These are phyloP conservation scores for Coelinius sp. DNA, from an alignment of 2,888 invertebrate species.

Conservation along the genomic window DNA sequence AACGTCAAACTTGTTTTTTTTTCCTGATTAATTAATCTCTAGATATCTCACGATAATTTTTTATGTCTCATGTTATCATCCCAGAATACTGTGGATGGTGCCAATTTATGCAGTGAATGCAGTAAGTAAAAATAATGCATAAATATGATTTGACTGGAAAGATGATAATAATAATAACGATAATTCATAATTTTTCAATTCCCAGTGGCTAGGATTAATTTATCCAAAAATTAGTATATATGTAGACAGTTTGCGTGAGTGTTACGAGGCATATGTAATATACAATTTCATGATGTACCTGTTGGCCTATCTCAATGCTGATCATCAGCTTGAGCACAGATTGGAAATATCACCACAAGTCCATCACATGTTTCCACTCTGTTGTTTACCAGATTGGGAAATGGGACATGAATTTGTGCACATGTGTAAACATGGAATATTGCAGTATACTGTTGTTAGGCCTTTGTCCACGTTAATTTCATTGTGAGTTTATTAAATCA, in stretches of 20 bases:
- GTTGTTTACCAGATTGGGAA: constrained; percentile 92
- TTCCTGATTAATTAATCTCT: background rate
- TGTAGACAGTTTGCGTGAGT: constrained; percentile 93
- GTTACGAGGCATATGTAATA: constrained; percentile 98
- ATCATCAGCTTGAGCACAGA: constrained; percentile 87
- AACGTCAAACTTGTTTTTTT: constrained; percentile 26
- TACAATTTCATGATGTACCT: constrained; percentile 98
- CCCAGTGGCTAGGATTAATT: constrained; percentile 89
- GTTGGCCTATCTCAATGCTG: constrained; percentile 89
- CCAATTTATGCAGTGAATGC: constrained; percentile 97
- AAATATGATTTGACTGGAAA: background rate
- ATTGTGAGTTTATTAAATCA: constrained; percentile 77
- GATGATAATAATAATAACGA: constrained; percentile 22
- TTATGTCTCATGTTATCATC: constrained; percentile 60
- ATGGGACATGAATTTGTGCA: constrained; percentile 95
- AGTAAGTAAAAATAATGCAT: constrained; percentile 77
- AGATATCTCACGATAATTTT: constrained; percentile 17
- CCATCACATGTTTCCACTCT: constrained; percentile 91
- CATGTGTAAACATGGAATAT: constrained; percentile 95
- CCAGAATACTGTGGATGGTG: constrained; percentile 96
- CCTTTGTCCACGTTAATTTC: constrained; percentile 92
- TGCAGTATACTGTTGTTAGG: constrained; percentile 94
- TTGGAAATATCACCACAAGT: constrained; percentile 88
- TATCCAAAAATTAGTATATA: constrained; percentile 92
- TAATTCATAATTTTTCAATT: constrained; percentile 31